Evolutionary conservation across 2,888 invertebrate genomes (phyloP), one percentile per base, ranked within the genome.

Genomic region (Artemia sp.): DNA sequence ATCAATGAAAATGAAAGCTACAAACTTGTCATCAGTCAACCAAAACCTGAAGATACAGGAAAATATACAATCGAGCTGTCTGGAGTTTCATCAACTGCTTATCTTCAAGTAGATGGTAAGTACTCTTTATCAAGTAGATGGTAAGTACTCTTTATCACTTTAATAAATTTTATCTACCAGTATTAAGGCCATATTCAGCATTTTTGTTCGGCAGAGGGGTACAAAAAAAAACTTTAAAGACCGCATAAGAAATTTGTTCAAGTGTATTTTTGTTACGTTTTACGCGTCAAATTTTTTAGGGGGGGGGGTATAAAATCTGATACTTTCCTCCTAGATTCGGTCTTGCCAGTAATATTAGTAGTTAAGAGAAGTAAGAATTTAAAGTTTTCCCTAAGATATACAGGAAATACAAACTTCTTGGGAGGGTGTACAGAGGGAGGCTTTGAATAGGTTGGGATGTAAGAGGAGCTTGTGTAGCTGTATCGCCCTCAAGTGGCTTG

Each of bases 61-160:
- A 94, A 94, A 82, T 96, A 95, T 77, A 91, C 90, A 0, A 87
- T 95, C 75, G 94, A 97, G 81, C 92, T 96, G 75, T 89, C 90
- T 75, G 92, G 94, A 70, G 84, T 90, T 68, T 85, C 86, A 70
- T 90, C 89, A 74, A 88, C 91, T 24, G 95, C 89, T 67, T 91
- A 92, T 81, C 85, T 99, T 70, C 92, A 89, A 80, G 96, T 98
- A 38, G 95, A 96, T 77, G 86, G 87, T 87, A 78, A 73, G 76
- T 68, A 24, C 24, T 66, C 8, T 12, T 38, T 38, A 38, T 70
- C 92, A 89, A 80, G 96, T 98, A 38, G 95, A 96, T 77, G 86
- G 87, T 87, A 78, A 73, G 76, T 68, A 24, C 24, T 66, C 8
- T 12, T 38, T 38, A 38, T 70, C 92, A 89, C 80, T 96, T 98